phyloP scores from a whole-genome alignment of 1,140 invertebrate genomes.

The Drosophila rhopaloa region DNA sequence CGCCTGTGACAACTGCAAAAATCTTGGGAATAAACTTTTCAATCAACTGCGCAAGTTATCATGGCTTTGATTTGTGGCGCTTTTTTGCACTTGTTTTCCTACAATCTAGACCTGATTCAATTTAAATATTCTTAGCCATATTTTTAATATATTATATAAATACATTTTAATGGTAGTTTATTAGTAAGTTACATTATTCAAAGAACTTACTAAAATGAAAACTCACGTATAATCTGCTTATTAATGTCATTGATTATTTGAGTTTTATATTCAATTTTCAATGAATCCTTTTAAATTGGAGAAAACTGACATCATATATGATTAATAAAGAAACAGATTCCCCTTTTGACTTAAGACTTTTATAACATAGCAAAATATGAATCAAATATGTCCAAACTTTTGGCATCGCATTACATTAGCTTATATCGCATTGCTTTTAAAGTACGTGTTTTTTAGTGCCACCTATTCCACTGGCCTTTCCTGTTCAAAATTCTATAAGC shows the following conservation, averaged over 20 bases:
- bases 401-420: conserved; percentile 7
- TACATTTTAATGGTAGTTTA: too few species aligned
- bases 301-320: too few species aligned
- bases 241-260: too few species aligned
- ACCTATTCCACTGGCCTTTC: conserved; percentile 2
- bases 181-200: too few species aligned
- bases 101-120: too few species aligned
- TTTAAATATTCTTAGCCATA: too few species aligned
- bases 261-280: too few species aligned
- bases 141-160: too few species aligned
- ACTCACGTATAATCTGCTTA: too few species aligned
- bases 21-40: conserved; percentile 61
- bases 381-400: conserved; percentile 2
- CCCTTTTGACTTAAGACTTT: not conserved
- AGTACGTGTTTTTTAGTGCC: conserved; percentile 3
- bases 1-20: conserved; percentile 5
- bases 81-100: not conserved
- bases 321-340: too few species aligned
- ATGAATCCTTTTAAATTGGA: too few species aligned
- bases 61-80: conserved; percentile 27
- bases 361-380: not conserved
- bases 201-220: too few species aligned
- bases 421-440: conserved; percentile 7
- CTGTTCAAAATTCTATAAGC: conserved; percentile 57
- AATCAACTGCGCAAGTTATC: conserved; percentile 52